A percentile compares a stretch with the other conserved stretches of the same genome.
Conservation (phyloP, 2,113 vertebrate genomes). For the Hippocampus comes region DNA sequence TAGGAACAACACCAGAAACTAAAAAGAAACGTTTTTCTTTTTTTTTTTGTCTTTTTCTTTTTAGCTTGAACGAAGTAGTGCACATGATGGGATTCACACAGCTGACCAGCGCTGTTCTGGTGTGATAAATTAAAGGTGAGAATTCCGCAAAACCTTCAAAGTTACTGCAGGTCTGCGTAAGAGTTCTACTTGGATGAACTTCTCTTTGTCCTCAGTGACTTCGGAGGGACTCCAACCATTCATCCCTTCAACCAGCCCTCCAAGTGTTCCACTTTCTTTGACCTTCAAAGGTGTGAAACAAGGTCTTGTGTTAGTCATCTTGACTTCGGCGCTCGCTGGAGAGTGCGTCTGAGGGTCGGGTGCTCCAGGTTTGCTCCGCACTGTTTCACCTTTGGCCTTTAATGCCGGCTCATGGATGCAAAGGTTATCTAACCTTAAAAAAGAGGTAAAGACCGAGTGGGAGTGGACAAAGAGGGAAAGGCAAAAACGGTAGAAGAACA, state of each 20-base stretch:
- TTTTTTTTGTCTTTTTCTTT: slow-evolving; percentile 23
- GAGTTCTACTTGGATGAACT: slow-evolving; percentile 12
- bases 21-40: slow-evolving; percentile 26
- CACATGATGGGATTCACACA: slow-evolving; percentile 63
- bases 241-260: slow-evolving; percentile 18
- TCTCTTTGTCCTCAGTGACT: slow-evolving; percentile 17
- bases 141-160: slow-evolving; percentile 30
- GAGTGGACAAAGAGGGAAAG: slow-evolving; percentile 13
- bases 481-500: slow-evolving; percentile 6
- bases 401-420: slow-evolving; percentile 56
- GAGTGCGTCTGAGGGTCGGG: slow-evolving; percentile 47
- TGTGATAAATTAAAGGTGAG: slow-evolving; percentile 60
- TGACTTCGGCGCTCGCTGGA: slow-evolving; percentile 41
- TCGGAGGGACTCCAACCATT: slow-evolving; percentile 23
- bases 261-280: slow-evolving; percentile 20
- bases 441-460: slow-evolving; percentile 47
- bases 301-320: slow-evolving; percentile 27
- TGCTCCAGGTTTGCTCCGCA: slow-evolving; percentile 35
- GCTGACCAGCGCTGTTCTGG: slow-evolving; percentile 74
- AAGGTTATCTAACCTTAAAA: slow-evolving; percentile 83
- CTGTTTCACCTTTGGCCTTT: slow-evolving; percentile 49
- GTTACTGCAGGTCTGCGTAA: slow-evolving; percentile 36
- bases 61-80: slow-evolving; percentile 55
- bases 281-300: slow-evolving; percentile 37
- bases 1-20: slow-evolving; percentile 12